Evolutionary conservation across 2,888 invertebrate species (phyloP), one percentile per base, ranked within the genome.

Genomic region (Sthenelais limicola): DNA sequence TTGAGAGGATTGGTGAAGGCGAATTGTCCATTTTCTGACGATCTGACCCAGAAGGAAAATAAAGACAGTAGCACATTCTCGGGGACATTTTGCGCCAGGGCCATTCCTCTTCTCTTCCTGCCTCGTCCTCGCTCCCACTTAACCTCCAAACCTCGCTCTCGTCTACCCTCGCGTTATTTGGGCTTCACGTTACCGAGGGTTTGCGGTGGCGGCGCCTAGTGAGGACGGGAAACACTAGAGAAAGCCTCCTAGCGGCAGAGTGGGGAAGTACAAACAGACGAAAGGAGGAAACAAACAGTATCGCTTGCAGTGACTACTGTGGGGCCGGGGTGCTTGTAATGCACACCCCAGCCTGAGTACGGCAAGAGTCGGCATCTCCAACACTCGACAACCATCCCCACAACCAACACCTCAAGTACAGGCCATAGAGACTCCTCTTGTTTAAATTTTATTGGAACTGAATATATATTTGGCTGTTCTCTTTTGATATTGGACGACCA

Each of bases 101-200:
- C 26, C 26, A 2, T 28, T 15, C 56, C 24, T 32, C 56, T 3
- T 30, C 48, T 48, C 24, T 48, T 28, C 3, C 32, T 33, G 56
- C 56, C 12, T 56, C 32, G 32, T 4, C 21, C 28, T 15, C 1
- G 9, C 21, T 3, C 5, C 30, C 56, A 56, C 56, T 56, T 56
- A 56, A 56, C 56, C 56, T 32, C 32, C 32, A 56, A 56, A 56
- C 56, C 56, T 32, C 30, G 2, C 56, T 32, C 56, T 56, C 56
- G 56, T 56, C 56, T 18, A 56, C 32, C 15, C 30, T 15, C 28
- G 56, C 56, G 56, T 56, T 56, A 33, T 56, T 56, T 56, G 56
- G 56, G 56, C 56, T 5, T 56, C 56, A 24, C 56, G 30, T 56
- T 56, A 56, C 56, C 33, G 33, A 56, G 56, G 33, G 56, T 56